Evolutionary conservation across 2,113 vertebrate genomes (phyloP), one percentile per base, ranked within the genome.

Genomic region (Dasyurus viverrinus): DNA sequence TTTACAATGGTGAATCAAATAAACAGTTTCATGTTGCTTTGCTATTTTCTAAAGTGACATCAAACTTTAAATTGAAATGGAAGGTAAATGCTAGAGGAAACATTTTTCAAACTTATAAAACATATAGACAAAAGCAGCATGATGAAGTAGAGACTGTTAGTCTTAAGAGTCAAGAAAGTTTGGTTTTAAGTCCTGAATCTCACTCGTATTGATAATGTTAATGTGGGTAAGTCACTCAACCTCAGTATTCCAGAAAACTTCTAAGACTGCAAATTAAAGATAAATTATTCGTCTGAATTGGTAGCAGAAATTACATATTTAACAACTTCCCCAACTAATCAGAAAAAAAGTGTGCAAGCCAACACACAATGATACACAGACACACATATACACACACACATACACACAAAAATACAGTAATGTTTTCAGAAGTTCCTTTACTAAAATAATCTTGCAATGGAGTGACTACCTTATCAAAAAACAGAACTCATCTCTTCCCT

Each of bases 1-100:
- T 97, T 97, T 94, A 95, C 91, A 96, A 97, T 97, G 96, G 0
- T 0, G 96, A 94, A 94, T 97, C 97, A 98, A 97, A 98, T 97
- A 97, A 98, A 98, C 96, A 96, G 97, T 95, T 98, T 96, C 96
- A 95, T 95, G 96, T 96, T 97, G 97, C 96, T 98, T 96, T 98
- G 97, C 95, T 97, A 98, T 98, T 98, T 98, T 96, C 96, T 94
- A 93, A 92, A 97, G 54, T 97, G 89, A 89, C 92, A 90, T 97
- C 96, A 97, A 98, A 98, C 97, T 97, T 97, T 92, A 97, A 93
- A 97, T 97, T 97, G 97, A 97, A 9, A 2, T 95, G 93, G 47
- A 90, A 46, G 91, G 30, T 94, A 96, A 94, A 89, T 96, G 89
- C 95, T 94, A 25, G 30, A 68, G 30, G 8, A 76, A 76, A 76